Base-by-base conservation (phyloP, 2,797 vertebrate genomes). In the Argya squamiceps region DNA sequence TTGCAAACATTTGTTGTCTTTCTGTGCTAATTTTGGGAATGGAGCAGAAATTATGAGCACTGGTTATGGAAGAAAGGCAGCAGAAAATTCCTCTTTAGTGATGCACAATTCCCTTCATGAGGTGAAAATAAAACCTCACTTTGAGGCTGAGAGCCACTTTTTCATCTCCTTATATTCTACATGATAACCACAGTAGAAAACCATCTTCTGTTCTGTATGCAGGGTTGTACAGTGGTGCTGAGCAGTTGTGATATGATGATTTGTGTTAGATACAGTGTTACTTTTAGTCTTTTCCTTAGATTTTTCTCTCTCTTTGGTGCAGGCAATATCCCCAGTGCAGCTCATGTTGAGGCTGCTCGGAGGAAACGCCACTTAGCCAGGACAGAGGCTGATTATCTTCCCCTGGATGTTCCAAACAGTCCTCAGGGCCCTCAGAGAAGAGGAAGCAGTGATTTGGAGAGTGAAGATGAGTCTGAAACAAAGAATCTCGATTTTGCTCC, bases 401-500 rank as follows among this genome's bases (percentile, higher is more conserved):
- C 99, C 3, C 93, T 99, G 84, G 75, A 98, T n/a, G 88, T 86
- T 63, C 97, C 97, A 23, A 4, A 53, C 16, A 75, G n/a, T 37
- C 5, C 2, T 8, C 78, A 44, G 59, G 43, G 20, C 32, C 96
- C 92, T 46, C 77, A 12, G 90, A 97, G 98, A 5, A 96, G 97
- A 44, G 95, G 94, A 87, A 96, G 92, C 32, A 98, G 95, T 34
- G 98, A 97, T 50, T 96, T 97, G 26, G 97, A 98, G 69, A 97
- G 98, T 52, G 98, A 99, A 53, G 97, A 98, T 84, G 99, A 99
- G 18, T 94, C 95, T 59, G 98, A 99, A 56, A 97, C 98, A 52
- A 98, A 94, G 92, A 98, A 97, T 96, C 99, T 99, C 2, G 94
- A 97, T 39, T 99, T 99, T 93, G 97, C 98, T 15, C 98, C 98